Evolutionary conservation across 1,140 invertebrate genomes (phyloP).

Genomic region (Episyrphus balteatus): DNA sequence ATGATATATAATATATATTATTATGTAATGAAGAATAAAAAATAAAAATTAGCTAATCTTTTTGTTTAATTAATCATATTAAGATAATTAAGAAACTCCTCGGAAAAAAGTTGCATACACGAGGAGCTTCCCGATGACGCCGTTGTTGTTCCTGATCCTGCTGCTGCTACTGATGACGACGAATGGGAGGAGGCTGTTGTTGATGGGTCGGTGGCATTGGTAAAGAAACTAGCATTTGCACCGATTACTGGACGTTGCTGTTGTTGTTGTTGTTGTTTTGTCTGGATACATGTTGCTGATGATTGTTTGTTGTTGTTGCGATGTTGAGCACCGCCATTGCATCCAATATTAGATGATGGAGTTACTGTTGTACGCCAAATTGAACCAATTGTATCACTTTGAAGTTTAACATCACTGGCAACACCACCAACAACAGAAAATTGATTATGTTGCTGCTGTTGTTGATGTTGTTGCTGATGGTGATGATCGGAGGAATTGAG

Average conservation of each 20-base stretch:
- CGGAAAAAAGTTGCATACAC: slow-evolving; percentile 46
- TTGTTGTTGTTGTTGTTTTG: neutral
- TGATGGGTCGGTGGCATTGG: slow-evolving; percentile 9
- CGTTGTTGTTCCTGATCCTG: slow-evolving; percentile 8
- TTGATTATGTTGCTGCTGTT: no score
- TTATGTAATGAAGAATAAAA: neutral
- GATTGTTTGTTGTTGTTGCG: no score
- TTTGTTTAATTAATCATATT: slow-evolving; percentile 44
- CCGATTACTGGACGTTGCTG: neutral
- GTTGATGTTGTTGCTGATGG: slow-evolving; percentile 15
- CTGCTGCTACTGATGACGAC: slow-evolving; percentile 11
- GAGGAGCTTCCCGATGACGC: slow-evolving; percentile 27
- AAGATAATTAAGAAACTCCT: slow-evolving; percentile 46
- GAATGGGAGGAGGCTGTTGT: slow-evolving; percentile 19
- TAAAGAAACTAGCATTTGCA: no score
- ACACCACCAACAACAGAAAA: neutral
- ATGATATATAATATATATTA: neutral
- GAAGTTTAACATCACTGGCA: neutral
- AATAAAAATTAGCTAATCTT: neutral
- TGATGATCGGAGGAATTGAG: slow-evolving; percentile 10
- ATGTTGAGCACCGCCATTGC: neutral
- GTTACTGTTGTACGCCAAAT: no score
- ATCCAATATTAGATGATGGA: no score
- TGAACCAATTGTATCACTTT: no score
- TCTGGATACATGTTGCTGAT: no score